Conservation (phyloP, 2,797 vertebrate genomes). For the Chaenodraco wilsoni region DNA sequence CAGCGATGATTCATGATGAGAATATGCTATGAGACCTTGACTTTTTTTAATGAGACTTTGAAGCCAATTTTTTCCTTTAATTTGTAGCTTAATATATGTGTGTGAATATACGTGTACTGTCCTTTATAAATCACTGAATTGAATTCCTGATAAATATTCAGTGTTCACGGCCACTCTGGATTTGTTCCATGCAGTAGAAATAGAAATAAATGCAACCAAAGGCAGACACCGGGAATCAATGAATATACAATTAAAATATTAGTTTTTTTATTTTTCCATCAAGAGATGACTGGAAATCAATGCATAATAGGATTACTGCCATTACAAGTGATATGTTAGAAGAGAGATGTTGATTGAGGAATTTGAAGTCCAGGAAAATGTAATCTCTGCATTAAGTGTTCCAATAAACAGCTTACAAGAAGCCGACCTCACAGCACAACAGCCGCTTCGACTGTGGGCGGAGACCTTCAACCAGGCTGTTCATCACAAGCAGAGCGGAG, state of each 20-base stretch:
- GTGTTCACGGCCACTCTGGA: not conserved
- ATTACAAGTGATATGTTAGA: slow-evolving; percentile 20
- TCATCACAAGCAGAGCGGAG: slow-evolving; percentile 27
- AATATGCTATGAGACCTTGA: slow-evolving; percentile 1
- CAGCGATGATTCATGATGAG: slow-evolving; percentile 2
- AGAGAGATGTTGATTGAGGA: not conserved
- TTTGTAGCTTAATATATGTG: not conserved
- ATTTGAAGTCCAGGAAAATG: slow-evolving; percentile 33
- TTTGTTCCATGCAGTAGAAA: not conserved
- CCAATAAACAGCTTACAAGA: slow-evolving; percentile 38
- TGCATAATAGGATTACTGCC: slow-evolving; percentile 33
- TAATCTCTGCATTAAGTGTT: slow-evolving; percentile 5
- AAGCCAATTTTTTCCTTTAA: not conserved
- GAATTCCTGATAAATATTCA: slow-evolving; percentile 5
- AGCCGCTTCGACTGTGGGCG: slow-evolving; percentile 41
- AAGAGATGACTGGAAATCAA: slow-evolving; percentile 47
- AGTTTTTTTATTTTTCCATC: slow-evolving; percentile 27
- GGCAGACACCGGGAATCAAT: slow-evolving; percentile 29
- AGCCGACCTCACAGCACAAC: slow-evolving; percentile 29
- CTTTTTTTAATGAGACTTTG: not conserved
- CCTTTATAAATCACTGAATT: not conserved
- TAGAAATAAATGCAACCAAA: not conserved
- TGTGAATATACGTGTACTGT: not conserved
- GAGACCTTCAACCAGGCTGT: slow-evolving; percentile 40
- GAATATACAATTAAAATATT: slow-evolving; percentile 33